Conservation (phyloP, 2,113 vertebrate genomes). For the Ceyx margarethae region DNA sequence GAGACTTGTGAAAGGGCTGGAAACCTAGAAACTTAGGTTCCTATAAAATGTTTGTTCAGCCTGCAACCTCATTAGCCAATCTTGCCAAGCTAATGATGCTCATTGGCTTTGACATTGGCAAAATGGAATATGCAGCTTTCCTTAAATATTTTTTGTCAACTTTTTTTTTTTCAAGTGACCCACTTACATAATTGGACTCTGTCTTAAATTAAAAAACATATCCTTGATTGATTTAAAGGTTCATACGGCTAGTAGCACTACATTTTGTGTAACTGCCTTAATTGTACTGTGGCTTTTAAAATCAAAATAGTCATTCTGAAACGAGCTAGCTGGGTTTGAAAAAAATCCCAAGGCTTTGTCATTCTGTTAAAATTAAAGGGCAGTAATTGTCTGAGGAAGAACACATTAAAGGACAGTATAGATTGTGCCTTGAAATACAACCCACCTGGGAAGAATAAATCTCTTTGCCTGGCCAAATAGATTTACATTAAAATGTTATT, state of each 20-base stretch:
- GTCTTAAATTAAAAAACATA: constrained; percentile 37
- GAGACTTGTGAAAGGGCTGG: not conserved
- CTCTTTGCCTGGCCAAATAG: not conserved
- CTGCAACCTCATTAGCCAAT: constrained; percentile 26
- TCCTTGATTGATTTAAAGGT: constrained; percentile 27
- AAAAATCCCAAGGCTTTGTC: constrained; percentile 19
- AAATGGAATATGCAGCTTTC: constrained; percentile 49
- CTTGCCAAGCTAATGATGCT: not conserved
- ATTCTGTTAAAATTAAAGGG: constrained; percentile 45
- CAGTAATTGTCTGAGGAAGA: constrained; percentile 55
- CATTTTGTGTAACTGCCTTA: constrained; percentile 1
- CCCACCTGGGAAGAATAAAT: constrained; percentile 49
- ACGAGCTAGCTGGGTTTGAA: constrained; percentile 26
- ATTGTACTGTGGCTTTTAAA: constrained; percentile 15
- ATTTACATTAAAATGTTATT: constrained; percentile 44
- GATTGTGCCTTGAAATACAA: constrained; percentile 46
- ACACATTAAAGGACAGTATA: constrained; percentile 35
- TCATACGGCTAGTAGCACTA: constrained; percentile 20
- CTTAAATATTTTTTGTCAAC: constrained; percentile 47
- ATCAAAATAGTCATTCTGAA: constrained; percentile 9
- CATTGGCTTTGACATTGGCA: constrained; percentile 64
- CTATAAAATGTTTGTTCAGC: not conserved
- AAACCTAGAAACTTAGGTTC: not conserved
- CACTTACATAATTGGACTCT: constrained; percentile 58
- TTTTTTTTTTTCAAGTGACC: constrained; percentile 62